Percentiles rank a stretch among this genome's conserved stretches.
Conservation (phyloP, 2,888 invertebrate species). For the Drosophila anomalipes region DNA sequence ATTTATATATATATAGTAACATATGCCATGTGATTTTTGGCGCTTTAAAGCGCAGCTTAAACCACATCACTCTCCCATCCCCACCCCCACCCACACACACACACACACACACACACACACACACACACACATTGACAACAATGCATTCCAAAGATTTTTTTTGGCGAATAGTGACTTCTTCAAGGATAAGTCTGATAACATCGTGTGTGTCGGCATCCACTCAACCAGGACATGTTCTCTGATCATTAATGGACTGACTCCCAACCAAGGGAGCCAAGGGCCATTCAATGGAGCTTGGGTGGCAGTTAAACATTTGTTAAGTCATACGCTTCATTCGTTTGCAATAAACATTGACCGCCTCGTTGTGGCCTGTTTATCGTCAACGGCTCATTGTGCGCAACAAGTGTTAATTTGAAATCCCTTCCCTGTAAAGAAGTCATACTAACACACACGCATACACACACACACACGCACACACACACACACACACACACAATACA, state of each 20-base stretch:
- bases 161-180: background rate
- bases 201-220: conserved; percentile 1
- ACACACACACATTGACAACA: background rate
- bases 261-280: background rate
- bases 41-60: conserved; percentile 11
- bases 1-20: background rate
- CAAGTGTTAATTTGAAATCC: conserved; percentile 68
- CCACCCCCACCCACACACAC: background rate
- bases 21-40: background rate
- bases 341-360: conserved; percentile 44
- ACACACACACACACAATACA: background rate
- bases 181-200: background rate
- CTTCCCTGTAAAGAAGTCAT: conserved; percentile 36
- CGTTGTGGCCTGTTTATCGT: conserved; percentile 5
- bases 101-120: background rate
- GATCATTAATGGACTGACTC: conserved; percentile 18
- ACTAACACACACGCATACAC: conserved; percentile 19
- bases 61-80: background rate
- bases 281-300: background rate
- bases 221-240: conserved; percentile 7
- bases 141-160: conserved; percentile 1
- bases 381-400: conserved; percentile 52
- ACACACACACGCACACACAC: too few relatives aligned
- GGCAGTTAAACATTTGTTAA: conserved; percentile 51
- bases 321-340: conserved; percentile 60